Conservation (phyloP, 2,888 invertebrate genomes). For the Carcina quercana region DNA sequence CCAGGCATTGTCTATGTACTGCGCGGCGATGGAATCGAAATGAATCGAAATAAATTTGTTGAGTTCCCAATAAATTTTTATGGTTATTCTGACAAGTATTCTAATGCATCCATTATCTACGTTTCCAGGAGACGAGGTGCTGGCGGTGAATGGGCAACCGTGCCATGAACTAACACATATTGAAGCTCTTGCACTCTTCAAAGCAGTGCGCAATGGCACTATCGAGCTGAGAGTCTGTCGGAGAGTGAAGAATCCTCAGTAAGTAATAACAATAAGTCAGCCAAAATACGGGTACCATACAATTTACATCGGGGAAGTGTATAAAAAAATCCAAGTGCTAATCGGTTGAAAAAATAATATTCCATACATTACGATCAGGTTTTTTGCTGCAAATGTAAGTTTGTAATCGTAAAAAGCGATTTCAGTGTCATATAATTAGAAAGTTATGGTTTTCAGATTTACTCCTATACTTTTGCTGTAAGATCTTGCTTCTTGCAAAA, state of each 20-base stretch:
- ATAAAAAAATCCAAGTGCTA: too few relatives aligned
- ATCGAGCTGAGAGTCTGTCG: slow-evolving; percentile 84
- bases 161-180: slow-evolving; percentile 87
- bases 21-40: background rate
- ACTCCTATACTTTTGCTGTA: too few relatives aligned
- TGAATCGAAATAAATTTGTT: slow-evolving; percentile 13
- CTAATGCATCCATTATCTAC: background rate
- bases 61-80: background rate
- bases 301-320: too few relatives aligned
- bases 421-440: too few relatives aligned
- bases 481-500: too few relatives aligned
- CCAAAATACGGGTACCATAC: too few relatives aligned
- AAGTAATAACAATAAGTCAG: too few relatives aligned
- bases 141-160: slow-evolving; percentile 86
- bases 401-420: too few relatives aligned
- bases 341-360: too few relatives aligned
- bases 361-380: too few relatives aligned
- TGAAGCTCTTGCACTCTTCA: slow-evolving; percentile 87
- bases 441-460: too few relatives aligned
- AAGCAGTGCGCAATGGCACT: slow-evolving; percentile 84
- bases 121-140: slow-evolving; percentile 84
- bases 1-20: background rate
- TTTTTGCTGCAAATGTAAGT: too few relatives aligned
- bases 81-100: background rate
- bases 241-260: slow-evolving; percentile 66